These are phyloP conservation scores for Solea solea DNA, from an alignment of 2,113 vertebrate genomes.

Conservation along the genomic window DNA sequence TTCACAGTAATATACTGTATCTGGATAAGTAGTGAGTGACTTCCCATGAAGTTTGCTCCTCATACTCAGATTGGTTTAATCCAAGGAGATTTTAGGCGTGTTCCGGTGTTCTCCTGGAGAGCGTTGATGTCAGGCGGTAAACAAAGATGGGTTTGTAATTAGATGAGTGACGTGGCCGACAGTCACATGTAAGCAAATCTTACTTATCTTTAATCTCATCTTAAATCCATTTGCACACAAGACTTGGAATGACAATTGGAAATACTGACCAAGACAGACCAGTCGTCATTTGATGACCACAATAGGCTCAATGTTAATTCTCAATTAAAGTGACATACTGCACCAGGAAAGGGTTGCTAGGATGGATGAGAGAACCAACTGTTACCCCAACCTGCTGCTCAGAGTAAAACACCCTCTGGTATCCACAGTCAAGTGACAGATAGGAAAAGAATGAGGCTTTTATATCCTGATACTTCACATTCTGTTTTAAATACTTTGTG, in stretches of 20 bases:
- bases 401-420: background rate
- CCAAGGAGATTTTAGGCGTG: background rate
- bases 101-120: background rate
- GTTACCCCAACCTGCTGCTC: too few species aligned
- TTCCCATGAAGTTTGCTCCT: too few species aligned
- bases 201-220: background rate
- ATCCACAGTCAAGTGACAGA: background rate
- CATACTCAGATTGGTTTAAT: too few species aligned
- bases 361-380: background rate
- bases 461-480: slow-evolving; percentile 5
- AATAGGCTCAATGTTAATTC: background rate
- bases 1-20: background rate
- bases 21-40: background rate
- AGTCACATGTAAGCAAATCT: background rate
- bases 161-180: background rate
- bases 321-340: background rate
- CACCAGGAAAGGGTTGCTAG: background rate
- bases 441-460: background rate
- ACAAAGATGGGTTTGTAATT: background rate
- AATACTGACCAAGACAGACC: background rate
- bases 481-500: slow-evolving; percentile 14
- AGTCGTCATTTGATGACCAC: background rate
- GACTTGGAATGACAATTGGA: background rate
- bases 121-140: background rate
- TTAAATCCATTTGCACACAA: background rate